A percentile compares a stretch with the other conserved stretches of the same genome.
phyloP scores from a whole-genome alignment of 2,888 invertebrate species.

The Cheilosia vulpina region DNA sequence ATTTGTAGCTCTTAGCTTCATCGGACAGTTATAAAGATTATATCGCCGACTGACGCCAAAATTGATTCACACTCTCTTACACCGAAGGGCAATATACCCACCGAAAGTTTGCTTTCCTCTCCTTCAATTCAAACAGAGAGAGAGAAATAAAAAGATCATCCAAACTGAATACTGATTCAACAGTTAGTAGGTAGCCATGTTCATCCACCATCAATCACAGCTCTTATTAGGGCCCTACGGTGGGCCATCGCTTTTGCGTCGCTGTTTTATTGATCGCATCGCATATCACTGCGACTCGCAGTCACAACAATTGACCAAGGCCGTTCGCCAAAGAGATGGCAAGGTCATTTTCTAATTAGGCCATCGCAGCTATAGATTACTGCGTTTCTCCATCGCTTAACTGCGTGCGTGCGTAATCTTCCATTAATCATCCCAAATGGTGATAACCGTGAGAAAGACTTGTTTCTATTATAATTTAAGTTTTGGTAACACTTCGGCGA shows the following conservation, averaged over 20 bases:
- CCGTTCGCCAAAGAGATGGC: constrained; percentile 54
- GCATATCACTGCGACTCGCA: constrained; percentile 32
- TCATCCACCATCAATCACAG: constrained; percentile 18
- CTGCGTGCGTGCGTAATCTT: constrained; percentile 30
- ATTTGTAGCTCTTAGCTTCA: constrained; percentile 39
- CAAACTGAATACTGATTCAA: constrained; percentile 21
- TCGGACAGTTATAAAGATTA: constrained; percentile 24
- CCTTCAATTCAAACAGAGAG: background rate
- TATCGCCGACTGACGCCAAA: constrained; percentile 43
- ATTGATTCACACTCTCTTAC: constrained; percentile 39
- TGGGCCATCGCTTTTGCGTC: constrained; percentile 1
- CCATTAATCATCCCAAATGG: constrained; percentile 51
- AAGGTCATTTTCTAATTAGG: constrained; percentile 73
- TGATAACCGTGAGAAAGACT: constrained; percentile 71
- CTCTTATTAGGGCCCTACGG: constrained; percentile 10
- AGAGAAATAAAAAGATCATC: constrained; percentile 4
- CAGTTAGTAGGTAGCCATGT: constrained; percentile 12
- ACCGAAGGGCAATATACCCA: constrained; percentile 8
- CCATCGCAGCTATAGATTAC: constrained; percentile 36
- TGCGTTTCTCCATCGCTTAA: background rate
- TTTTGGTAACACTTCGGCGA: constrained; percentile 30
- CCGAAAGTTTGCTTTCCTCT: background rate
- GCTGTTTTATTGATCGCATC: background rate
- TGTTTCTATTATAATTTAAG: constrained; percentile 34
- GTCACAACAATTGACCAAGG: constrained; percentile 45